Evolutionary conservation across 2,888 invertebrate species (phyloP).

Genomic region (Pyrgus malvae): DNA sequence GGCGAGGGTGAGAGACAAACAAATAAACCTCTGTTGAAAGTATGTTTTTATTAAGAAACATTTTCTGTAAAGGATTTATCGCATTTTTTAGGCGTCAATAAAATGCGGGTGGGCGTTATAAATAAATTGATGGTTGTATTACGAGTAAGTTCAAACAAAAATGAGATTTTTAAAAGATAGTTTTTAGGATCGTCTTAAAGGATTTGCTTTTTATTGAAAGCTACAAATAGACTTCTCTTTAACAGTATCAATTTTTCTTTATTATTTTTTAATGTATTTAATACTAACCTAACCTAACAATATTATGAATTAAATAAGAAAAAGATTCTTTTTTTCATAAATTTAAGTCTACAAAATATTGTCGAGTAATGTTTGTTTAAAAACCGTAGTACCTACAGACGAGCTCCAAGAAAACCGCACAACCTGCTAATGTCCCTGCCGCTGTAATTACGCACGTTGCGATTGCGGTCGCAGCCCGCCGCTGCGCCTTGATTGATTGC

Average conservation of each 20-base stretch:
- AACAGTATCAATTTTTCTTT: too few relatives aligned
- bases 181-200: too few relatives aligned
- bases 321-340: too few relatives aligned
- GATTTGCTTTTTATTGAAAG: too few relatives aligned
- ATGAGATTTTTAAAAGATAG: too few relatives aligned
- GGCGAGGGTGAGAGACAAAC: conserved; percentile 59
- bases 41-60: conserved; percentile 24
- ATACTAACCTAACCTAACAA: too few relatives aligned
- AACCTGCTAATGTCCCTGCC: conserved; percentile 18
- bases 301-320: too few relatives aligned
- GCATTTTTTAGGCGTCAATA: neutral
- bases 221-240: too few relatives aligned
- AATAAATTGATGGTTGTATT: too few relatives aligned
- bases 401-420: conserved; percentile 7
- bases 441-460: conserved; percentile 19
- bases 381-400: neutral
- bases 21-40: conserved; percentile 48
- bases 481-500: conserved; percentile 20
- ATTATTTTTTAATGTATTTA: too few relatives aligned
- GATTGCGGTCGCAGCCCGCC: conserved; percentile 6
- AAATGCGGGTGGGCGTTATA: too few relatives aligned
- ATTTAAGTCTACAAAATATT: neutral
- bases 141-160: too few relatives aligned
- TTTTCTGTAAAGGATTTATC: neutral
- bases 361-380: conserved; percentile 10